Conservation (phyloP, 2,113 vertebrate species). For the Rousettus leschenaultii region DNA sequence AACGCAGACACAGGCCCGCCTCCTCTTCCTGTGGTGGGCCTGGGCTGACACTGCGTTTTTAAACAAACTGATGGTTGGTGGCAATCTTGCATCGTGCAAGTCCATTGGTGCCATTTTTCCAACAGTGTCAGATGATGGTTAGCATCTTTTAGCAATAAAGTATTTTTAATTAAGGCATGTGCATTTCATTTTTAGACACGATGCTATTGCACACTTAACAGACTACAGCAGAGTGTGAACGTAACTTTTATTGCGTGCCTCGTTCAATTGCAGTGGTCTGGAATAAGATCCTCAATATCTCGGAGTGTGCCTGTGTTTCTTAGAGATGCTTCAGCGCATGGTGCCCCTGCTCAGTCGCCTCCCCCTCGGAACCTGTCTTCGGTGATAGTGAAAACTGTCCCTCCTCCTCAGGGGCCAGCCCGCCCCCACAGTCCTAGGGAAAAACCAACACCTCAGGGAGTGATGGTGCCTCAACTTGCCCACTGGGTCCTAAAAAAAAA, state of each 20-base stretch:
- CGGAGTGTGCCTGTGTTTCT: neutral
- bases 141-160: neutral
- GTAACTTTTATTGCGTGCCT: neutral
- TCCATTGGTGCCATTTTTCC: neutral
- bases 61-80: neutral
- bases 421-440: accelerated
- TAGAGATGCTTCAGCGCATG: neutral
- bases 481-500: neutral
- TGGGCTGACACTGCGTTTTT: neutral
- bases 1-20: accelerated
- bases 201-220: no score
- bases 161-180: neutral
- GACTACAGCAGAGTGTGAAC: neutral
- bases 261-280: neutral
- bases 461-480: neutral
- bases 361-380: neutral
- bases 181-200: neutral
- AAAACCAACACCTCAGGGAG: neutral
- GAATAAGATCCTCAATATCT: no score
- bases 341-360: no score
- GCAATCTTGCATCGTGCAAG: neutral
- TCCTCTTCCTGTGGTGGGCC: neutral
- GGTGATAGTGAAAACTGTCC: neutral
- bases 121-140: neutral
- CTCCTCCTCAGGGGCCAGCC: neutral